Conservation (phyloP, 2,797 vertebrate genomes). For the Telmatherina bonti region DNA sequence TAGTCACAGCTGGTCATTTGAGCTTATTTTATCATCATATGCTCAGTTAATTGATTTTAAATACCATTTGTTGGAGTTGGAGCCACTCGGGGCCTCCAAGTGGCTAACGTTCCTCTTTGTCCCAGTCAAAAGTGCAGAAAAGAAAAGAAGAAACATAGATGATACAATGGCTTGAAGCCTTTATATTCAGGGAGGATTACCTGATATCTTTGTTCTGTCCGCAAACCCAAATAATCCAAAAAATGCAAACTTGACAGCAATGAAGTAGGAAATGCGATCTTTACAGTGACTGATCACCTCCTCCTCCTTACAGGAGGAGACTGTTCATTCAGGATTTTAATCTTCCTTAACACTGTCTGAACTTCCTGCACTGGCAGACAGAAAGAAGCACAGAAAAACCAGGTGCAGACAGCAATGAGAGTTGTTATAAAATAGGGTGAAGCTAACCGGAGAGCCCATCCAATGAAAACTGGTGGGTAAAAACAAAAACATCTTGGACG, state of each 20-base stretch:
- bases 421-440: background rate
- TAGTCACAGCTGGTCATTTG: no score
- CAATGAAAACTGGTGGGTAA: background rate
- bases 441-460: background rate
- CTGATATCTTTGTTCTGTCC: conserved; percentile 44
- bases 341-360: conserved; percentile 22
- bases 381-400: conserved; percentile 1
- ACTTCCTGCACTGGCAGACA: conserved; percentile 16
- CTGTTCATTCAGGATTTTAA: conserved; percentile 28
- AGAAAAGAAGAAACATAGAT: background rate
- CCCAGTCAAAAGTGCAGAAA: conserved; percentile 7
- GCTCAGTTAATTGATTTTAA: no score
- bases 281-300: conserved; percentile 14
- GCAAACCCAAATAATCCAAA: conserved; percentile 42
- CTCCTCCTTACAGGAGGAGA: background rate
- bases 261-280: conserved; percentile 35
- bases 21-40: no score
- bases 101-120: conserved; percentile 39
- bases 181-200: conserved; percentile 65
- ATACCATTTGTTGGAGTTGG: no score
- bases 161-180: conserved; percentile 20
- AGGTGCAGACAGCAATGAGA: background rate
- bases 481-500: background rate
- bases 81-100: no score
- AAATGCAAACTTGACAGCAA: conserved; percentile 56